Conservation (phyloP, 2,113 vertebrate genomes). For the Cyprinus carpio region DNA sequence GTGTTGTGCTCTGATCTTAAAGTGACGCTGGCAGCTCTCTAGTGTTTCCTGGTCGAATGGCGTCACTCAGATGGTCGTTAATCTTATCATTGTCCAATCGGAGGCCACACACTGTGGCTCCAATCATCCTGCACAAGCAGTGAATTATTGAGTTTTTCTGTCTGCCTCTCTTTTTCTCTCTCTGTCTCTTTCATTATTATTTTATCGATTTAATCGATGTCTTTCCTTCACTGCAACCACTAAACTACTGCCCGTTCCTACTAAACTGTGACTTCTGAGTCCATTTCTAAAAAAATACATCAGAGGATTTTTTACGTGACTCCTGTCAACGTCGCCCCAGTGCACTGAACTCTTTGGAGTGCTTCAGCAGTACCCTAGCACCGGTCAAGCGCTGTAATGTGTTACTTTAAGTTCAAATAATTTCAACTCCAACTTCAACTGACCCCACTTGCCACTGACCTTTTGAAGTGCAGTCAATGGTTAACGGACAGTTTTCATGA, state of each 20-base stretch:
- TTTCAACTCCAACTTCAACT: conserved; percentile 20
- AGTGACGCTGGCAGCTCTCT: conserved; percentile 17
- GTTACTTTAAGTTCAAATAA: conserved; percentile 11
- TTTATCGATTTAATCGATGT: conserved; percentile 11
- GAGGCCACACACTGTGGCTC: conserved; percentile 38
- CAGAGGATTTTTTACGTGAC: conserved; percentile 2
- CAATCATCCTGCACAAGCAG: conserved; percentile 41
- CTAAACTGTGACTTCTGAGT: conserved; percentile 4
- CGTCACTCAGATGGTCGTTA: conserved; percentile 47
- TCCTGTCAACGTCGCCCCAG: neutral
- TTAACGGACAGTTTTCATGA: neutral
- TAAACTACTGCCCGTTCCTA: neutral
- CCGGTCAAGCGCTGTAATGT: neutral
- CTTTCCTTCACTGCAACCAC: neutral
- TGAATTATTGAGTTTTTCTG: conserved; percentile 45
- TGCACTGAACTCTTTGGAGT: neutral
- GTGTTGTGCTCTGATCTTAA: conserved; percentile 32
- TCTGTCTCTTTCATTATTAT: conserved; percentile 17
- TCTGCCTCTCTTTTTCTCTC: neutral
- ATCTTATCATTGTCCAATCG: conserved; percentile 55
- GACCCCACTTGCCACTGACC: conserved; percentile 9
- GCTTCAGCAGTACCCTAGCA: neutral
- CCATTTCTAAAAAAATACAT: neutral
- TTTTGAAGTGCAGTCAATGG: conserved; percentile 21
- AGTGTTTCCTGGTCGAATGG: conserved; percentile 34